Evolutionary conservation across 2,797 vertebrate genomes (phyloP), one percentile per base, ranked within the genome.

Genomic region (Characodon lateralis): DNA sequence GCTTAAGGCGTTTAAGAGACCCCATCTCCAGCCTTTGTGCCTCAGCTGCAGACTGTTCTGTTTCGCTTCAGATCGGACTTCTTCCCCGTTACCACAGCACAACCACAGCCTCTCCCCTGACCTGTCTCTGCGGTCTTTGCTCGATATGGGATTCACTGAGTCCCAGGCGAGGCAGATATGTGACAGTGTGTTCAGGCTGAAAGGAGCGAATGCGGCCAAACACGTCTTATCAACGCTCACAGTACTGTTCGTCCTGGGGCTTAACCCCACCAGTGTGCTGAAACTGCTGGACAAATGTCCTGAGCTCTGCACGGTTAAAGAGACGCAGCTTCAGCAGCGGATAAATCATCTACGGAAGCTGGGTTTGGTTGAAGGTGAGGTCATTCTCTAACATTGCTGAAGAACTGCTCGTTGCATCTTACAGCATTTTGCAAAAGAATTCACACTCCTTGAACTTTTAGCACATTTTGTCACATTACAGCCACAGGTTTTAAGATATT

Each of bases 351-450:
- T 99, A 85, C 92, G 96, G 73, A 97, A 94, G 83, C 90, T 97
- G 0, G 97, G 97, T 7, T 92, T 99, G 0, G 85, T 88, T 2
- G 97, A 97, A 97, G 98, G 98, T 98, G 91, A 89, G 26, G 24
- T 56, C 0, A 2, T 73, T 16, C 46, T 81, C 0, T 0, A 28
- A 26, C 26, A 43, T 26, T 50, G 22, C 46, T 50, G 1, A 50
- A 35, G 9, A 18, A 50, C 8, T 61, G 22, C 43, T 43, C 43
- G 9, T 10, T 7, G 43, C 43, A 26, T 58, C 35, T 0, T 8
- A 35, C 2, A 66, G 16, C 35, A 9, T 35, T 63, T 35, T 35
- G 14, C 59, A 20, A 65, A 65, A 65, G 18, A 39, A 39, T 65
- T 31, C 59, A 63, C 18, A 55, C 53, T 22, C 8, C 20, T 55